A percentile compares a stretch with the other conserved stretches of the same genome.
Evolutionary conservation across 2,888 invertebrate species (phyloP).

Genomic region (Taenaris catops): DNA sequence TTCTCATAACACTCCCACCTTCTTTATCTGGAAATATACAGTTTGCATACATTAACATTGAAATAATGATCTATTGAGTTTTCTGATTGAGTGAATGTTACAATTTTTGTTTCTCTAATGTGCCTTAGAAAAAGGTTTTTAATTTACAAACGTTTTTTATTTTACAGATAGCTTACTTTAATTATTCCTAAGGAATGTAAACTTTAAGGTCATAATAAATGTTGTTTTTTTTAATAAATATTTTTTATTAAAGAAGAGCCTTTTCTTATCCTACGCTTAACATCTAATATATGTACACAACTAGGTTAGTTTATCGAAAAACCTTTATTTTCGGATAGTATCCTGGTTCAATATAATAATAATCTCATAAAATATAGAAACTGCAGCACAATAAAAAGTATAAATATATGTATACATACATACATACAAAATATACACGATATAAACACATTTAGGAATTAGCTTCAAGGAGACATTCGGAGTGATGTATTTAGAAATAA

Average conservation of each 20-base stretch:
- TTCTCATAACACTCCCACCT: too few species aligned
- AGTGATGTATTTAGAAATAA: constrained; percentile 1
- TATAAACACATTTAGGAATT: constrained; percentile 1
- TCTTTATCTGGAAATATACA: too few species aligned
- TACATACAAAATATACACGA: constrained; percentile 4
- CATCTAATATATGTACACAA: constrained; percentile 56
- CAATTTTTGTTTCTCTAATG: neutral
- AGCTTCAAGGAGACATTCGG: neutral
- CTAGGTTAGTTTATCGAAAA: constrained; percentile 8
- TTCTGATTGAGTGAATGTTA: too few species aligned
- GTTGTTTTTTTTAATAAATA: constrained; percentile 60
- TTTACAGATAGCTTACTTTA: neutral
- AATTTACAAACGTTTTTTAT: constrained; percentile 2
- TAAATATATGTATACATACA: too few species aligned
- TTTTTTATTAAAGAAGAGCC: constrained; percentile 53
- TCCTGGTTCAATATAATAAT: neutral
- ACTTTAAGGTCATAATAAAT: constrained; percentile 16
- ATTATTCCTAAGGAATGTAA: constrained; percentile 10
- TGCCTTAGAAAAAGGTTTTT: constrained; percentile 3
- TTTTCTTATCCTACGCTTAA: constrained; percentile 53
- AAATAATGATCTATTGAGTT: too few species aligned
- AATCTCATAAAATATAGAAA: too few species aligned
- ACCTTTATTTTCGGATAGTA: neutral
- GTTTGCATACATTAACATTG: too few species aligned
- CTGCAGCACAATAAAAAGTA: too few species aligned